A percentile compares a stretch with the other conserved stretches of the same genome.
Evolutionary conservation across 2,797 vertebrate species (phyloP).

Genomic region (Poecile montanus): DNA sequence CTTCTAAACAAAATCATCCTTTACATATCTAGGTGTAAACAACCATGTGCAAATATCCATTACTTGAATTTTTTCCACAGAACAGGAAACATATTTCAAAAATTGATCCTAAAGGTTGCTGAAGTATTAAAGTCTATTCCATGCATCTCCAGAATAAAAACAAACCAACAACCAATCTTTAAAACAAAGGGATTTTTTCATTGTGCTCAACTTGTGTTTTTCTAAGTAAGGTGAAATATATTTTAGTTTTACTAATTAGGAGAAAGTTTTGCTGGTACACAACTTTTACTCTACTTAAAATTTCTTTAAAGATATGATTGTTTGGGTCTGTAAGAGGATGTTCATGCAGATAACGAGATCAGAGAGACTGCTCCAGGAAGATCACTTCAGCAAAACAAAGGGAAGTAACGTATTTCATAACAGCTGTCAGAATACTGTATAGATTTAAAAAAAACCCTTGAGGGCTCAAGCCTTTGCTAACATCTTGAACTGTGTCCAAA

Average conservation of each 20-base stretch:
- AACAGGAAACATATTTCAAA: not conserved
- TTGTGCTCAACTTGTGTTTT: not conserved
- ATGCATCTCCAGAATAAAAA: not conserved
- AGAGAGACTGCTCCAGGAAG: not conserved
- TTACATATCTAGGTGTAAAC: not conserved
- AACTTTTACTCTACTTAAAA: not conserved
- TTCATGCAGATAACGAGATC: not conserved
- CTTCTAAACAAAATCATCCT: not conserved
- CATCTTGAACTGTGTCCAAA: not conserved
- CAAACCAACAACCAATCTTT: not conserved
- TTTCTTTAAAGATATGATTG: not conserved
- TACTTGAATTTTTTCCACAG: not conserved
- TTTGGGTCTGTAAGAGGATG: not conserved
- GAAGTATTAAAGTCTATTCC: not conserved
- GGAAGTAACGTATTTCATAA: not conserved
- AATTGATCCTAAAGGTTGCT: not conserved
- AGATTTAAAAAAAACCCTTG: not conserved
- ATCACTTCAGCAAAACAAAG: not conserved
- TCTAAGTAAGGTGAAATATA: not conserved
- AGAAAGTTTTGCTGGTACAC: not conserved
- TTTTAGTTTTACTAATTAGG: not conserved
- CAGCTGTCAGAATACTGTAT: not conserved
- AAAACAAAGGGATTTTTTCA: not conserved
- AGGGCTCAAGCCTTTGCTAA: not conserved
- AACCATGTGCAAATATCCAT: not conserved